Base-by-base conservation (phyloP, 53 echinoderm and acorn worm genomes). In the Arbacia lixula region DNA sequence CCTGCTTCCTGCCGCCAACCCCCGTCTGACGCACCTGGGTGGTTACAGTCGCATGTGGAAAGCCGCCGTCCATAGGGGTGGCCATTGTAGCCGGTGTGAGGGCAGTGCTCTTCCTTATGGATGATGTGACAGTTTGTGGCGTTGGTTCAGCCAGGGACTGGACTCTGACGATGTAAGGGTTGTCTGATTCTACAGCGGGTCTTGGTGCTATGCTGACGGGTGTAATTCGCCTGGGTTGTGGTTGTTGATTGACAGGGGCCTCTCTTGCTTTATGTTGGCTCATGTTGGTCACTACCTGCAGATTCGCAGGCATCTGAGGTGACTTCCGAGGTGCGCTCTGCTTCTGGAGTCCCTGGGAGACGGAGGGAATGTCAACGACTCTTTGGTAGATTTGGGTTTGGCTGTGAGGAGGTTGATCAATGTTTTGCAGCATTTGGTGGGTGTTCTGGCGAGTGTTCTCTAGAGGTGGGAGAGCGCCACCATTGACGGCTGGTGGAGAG, bases 81-180 rank as follows among this genome's bases (percentile, higher is more conserved):
- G 63, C 63, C 38, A 39, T 20, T 5, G 19, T 12, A 9, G 57
- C 30, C 17, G 11, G 62, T 62, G 62, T 3, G 14, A 33, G 62
- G 3, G 30, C 12, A 10, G 9, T 46, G 49, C 14, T 14, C 8
- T 46, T 46, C n/a, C n/a, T n/a, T n/a, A n/a, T n/a, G n/a, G n/a
- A n/a, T n/a, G n/a, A n/a, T n/a, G n/a, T n/a, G 49, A 46, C 49
- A 10, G 9, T 8, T 46, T 46, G 49, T 35, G 24, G 43, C 12
- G 62, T 16, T 42, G 43, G 49, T 28, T 81, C 82, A 3, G 82
- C 82, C 0, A 81, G 35, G 16, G 82, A 81, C 64, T 81, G 82
- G 32, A 81, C 82, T 30, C 64, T 62, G 46, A 81, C 49, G 14
- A 81, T 81, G 64, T 81, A 81, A 3, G 82, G 82, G 14, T 63